Base-by-base conservation (phyloP, 1,140 invertebrate species). In the Ostrea denselamellosa region DNA sequence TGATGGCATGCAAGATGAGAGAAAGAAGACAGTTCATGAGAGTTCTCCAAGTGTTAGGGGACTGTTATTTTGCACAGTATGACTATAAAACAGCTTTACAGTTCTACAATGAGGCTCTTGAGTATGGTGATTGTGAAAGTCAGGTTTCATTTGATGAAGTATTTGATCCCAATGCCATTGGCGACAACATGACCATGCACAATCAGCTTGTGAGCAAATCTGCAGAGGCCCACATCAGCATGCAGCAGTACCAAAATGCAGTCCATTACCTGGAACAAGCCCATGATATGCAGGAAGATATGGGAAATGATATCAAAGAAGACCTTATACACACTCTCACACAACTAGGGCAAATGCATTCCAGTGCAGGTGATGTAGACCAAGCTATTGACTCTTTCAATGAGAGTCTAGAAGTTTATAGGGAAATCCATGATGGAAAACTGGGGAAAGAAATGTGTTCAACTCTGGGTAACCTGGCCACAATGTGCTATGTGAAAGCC, bases 401-500 rank as follows among this genome's bases (percentile, higher is more conserved):
- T 44, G 93, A 94, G 85, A 91, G 92, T 83, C 85, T 94, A 10
- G 93, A 94, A 54, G 92, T 93, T 12, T 94, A 92, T 86, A 88
- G 93, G 54, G 93, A 94, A 90, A 90, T 94, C 34, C 93, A 94
- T 85, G 89, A 92, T 77, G 93, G 92, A 17, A 85, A 92, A 58
- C 87, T 94, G n/a, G 93, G 92, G 19, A 92, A 93, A 65, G 93
- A 94, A 58, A 93, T 94, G 91, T 92, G 91, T 83, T 88, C 90
- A 19, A 94, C 92, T 5, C 85, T 94, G n/a, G 93, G 93, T 10
- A 93, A 94, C 82, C 89, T 94, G 71, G 93, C 93, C 22, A 92
- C 93, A 53, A 93, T 94, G 90, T 93, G 92, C 82, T 93, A 94
- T 87, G 93, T 94, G n/a, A 94, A 94, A 88, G 93, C 93, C 2